phyloP scores from a whole-genome alignment of 2,113 vertebrate genomes.

The Electrona antarctica region DNA sequence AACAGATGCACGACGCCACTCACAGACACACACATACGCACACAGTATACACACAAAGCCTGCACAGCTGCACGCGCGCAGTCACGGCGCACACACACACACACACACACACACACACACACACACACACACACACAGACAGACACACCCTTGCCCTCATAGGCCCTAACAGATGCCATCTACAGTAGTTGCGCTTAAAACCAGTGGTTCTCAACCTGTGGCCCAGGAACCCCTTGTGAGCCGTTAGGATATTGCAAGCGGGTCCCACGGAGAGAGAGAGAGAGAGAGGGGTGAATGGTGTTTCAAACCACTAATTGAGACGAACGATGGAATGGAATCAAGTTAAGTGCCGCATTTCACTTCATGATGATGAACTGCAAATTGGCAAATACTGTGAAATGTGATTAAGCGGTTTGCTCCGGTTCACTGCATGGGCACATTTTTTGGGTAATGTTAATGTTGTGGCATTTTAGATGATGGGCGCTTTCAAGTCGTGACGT shows the following conservation, averaged over 20 bases:
- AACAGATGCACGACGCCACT: background rate
- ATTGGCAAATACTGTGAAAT: conserved; percentile 43
- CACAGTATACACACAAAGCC: background rate
- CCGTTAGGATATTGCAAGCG: too few relatives aligned
- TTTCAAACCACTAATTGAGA: conserved; percentile 28
- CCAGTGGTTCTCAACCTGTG: too few relatives aligned
- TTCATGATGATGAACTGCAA: conserved; percentile 37
- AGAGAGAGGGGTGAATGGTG: background rate
- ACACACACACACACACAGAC: background rate
- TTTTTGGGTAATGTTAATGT: background rate
- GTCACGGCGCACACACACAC: too few relatives aligned
- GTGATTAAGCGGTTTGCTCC: conserved; percentile 24
- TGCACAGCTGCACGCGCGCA: too few relatives aligned
- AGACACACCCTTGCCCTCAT: conserved; percentile 18
- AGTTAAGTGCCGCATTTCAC: conserved; percentile 2
- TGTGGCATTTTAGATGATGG: background rate
- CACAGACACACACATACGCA: background rate
- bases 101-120: too few relatives aligned
- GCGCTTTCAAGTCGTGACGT: background rate
- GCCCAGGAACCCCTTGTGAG: too few relatives aligned
- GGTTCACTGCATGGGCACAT: conserved; percentile 2
- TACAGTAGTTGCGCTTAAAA: background rate
- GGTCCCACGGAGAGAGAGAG: too few relatives aligned
- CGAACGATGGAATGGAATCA: conserved; percentile 28
- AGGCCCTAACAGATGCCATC: conserved; percentile 17